A percentile compares a stretch with the other conserved stretches of the same genome.
Evolutionary conservation across 1,140 invertebrate species (phyloP).

Genomic region (Helicorthomorpha holstii): DNA sequence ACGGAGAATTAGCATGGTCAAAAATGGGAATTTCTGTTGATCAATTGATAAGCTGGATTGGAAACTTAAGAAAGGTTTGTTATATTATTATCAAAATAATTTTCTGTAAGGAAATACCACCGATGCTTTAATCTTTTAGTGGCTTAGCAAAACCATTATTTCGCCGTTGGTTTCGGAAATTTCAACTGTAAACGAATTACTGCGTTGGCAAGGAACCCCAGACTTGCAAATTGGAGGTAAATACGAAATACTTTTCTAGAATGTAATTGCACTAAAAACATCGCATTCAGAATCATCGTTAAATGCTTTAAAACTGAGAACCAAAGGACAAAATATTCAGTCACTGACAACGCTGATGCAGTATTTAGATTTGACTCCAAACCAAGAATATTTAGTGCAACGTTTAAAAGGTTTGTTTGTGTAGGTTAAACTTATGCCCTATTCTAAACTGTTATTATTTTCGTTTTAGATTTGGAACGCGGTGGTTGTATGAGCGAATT

Average conservation of each 20-base stretch:
- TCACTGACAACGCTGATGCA: constrained; percentile 48
- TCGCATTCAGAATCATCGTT: constrained; percentile 22
- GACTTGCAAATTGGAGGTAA: constrained; percentile 48
- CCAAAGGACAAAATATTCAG: constrained; percentile 43
- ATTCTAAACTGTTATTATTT: neutral
- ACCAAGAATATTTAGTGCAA: constrained; percentile 66
- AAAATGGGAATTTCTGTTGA: constrained; percentile 21
- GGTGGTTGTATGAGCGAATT: constrained; percentile 66
- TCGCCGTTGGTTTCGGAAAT: constrained; percentile 50
- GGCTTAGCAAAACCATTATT: constrained; percentile 59
- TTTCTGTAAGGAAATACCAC: neutral
- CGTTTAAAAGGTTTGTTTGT: constrained; percentile 38
- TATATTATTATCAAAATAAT: neutral
- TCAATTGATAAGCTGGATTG: constrained; percentile 24
- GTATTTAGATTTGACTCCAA: constrained; percentile 55
- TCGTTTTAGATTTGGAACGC: constrained; percentile 40
- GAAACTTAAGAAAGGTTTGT: constrained; percentile 25
- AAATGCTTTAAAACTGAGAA: constrained; percentile 27
- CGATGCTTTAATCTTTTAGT: constrained; percentile 30
- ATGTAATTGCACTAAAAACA: constrained; percentile 6
- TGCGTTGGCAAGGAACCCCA: constrained; percentile 44
- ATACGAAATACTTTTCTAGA: constrained; percentile 1
- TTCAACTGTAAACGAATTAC: constrained; percentile 40
- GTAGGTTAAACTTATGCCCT: neutral
- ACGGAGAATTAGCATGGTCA: constrained; percentile 21